A percentile compares a stretch with the other conserved stretches of the same genome.
These are phyloP conservation scores for Grammomys surdaster DNA, from an alignment of 2,113 vertebrate genomes.

Conservation along the genomic window DNA sequence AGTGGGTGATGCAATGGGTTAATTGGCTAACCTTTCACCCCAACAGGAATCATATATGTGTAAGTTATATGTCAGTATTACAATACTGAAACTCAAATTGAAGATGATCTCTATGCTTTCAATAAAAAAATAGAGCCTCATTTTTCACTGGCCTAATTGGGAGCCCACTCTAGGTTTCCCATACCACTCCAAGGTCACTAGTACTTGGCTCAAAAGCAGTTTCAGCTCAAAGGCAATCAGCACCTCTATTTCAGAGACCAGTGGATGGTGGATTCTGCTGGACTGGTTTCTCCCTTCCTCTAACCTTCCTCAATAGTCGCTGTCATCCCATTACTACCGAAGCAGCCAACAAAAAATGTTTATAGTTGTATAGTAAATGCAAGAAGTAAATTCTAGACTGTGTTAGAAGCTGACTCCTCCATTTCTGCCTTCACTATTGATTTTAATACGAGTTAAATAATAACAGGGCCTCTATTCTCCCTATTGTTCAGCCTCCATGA, in stretches of 20 bases:
- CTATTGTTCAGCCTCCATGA: background rate
- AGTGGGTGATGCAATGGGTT: conserved; percentile 65
- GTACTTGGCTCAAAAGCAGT: background rate
- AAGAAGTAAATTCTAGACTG: background rate
- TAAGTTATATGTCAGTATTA: conserved; percentile 63
- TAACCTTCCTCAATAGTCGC: background rate
- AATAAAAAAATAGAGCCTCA: conserved; percentile 50
- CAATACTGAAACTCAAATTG: conserved; percentile 68
- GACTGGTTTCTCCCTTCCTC: background rate
- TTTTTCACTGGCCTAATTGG: conserved; percentile 67
- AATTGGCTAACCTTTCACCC: conserved; percentile 71
- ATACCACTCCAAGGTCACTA: background rate
- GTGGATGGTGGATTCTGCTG: background rate
- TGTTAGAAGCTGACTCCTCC: background rate
- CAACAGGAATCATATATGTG: conserved; percentile 57
- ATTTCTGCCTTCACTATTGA: background rate
- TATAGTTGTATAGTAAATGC: accelerated
- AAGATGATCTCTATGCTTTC: conserved; percentile 65
- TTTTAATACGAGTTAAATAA: background rate
- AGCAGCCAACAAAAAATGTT: background rate
- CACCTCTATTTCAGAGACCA: conserved; percentile 34
- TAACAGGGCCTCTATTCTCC: background rate
- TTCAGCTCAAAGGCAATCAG: conserved; percentile 27
- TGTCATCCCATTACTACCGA: background rate
- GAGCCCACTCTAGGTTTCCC: conserved; percentile 57